Evolutionary conservation across 2,797 vertebrate species (phyloP), one percentile per base, ranked within the genome.

Genomic region (Clangula hyemalis): DNA sequence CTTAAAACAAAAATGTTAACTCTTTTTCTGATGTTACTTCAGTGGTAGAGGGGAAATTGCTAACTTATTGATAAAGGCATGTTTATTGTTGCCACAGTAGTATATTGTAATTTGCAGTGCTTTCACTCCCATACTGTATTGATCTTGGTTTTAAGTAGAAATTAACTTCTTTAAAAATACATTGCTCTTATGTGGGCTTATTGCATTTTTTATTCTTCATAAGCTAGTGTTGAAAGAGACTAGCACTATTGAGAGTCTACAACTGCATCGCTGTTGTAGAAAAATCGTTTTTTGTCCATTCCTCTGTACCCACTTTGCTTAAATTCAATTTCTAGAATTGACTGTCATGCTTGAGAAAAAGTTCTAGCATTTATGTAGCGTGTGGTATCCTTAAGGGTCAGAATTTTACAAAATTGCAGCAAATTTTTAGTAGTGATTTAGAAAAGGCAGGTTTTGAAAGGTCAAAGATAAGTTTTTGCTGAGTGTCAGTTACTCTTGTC

Each of bases 311-410:
- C 72, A 10, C 8, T 13, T 53, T 58, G 45, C 81, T 94, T 81
- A 28, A 87, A 62, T 58, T 70, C 4, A 30, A 2, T 73, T 92
- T 79, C 9, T 75, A 65, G 11, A 30, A 65, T 13, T 13, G 5
- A 30, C 54, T 70, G 20, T 27, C 5, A 2, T 93, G 76, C 38
- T 81, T 49, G 34, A 41, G 27, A 32, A 53, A 34, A 76, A 32
- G 3, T 30, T 74, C 12, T 68, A 61, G 32, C 4, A 25, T 5
- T 45, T 85, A 13, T 0, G 0, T 79, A 45, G 28, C 0, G 5
- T 41, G 27, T 28, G 19, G 4, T 43, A 15, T 69, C 38, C 30
- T 45, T 32, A 80, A 80, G 45, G 80, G 30, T 77, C 9, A 47
- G 51, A 60, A 7, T 6, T 34, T 58, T 43, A 8, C 14, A 32